A percentile compares a stretch with the other conserved stretches of the same genome.
These are phyloP conservation scores for Sinelater perroti DNA, from an alignment of 2,888 invertebrate species.

Conservation along the genomic window DNA sequence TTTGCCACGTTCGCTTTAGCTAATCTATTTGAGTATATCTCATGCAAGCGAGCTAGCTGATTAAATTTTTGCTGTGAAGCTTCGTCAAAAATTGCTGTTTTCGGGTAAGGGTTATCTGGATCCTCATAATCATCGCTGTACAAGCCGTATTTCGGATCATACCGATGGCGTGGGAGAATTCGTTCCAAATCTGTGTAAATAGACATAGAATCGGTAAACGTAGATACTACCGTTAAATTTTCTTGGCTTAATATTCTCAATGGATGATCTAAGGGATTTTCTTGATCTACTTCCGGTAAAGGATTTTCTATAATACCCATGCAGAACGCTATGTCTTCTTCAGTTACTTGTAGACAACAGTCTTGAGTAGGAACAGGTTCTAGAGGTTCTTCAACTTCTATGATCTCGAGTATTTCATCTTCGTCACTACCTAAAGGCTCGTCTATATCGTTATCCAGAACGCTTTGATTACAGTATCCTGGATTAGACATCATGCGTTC, in stretches of 20 bases:
- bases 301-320: constrained; percentile 78
- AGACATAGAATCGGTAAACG: constrained; percentile 81
- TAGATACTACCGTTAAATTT: constrained; percentile 89
- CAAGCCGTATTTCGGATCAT: constrained; percentile 66
- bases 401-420: constrained; percentile 80
- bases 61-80: constrained; percentile 72
- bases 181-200: constrained; percentile 74
- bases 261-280: constrained; percentile 80
- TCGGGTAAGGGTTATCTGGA: constrained; percentile 57
- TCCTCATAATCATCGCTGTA: constrained; percentile 66
- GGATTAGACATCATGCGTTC: constrained; percentile 68
- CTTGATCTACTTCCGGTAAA: constrained; percentile 76
- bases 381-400: constrained; percentile 80
- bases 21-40: constrained; percentile 81
- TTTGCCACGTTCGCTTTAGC: constrained; percentile 77
- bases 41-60: constrained; percentile 81
- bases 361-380: constrained; percentile 89
- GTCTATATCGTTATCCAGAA: constrained; percentile 64
- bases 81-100: constrained; percentile 55
- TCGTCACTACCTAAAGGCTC: constrained; percentile 65
- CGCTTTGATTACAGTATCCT: constrained; percentile 41
- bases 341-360: constrained; percentile 88
- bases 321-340: constrained; percentile 90
- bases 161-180: constrained; percentile 70
- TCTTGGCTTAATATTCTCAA: constrained; percentile 89